phyloP scores from a whole-genome alignment of 1,140 invertebrate species.

The Oreohelix idahoensis region DNA sequence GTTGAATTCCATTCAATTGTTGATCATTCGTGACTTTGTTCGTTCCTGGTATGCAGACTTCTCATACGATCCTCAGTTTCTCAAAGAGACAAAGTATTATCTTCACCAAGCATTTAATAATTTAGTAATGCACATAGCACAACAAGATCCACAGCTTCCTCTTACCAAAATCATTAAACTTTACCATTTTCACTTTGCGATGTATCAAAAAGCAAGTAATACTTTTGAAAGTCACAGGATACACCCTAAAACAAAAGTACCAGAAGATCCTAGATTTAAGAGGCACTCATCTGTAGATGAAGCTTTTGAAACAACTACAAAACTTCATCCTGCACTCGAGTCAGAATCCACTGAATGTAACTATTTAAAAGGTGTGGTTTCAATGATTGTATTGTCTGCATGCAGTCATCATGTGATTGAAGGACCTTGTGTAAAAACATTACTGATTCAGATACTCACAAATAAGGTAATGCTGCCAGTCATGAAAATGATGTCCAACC shows the following conservation, averaged over 20 bases:
- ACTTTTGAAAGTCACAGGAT: slow-evolving; percentile 44
- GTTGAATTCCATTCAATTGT: slow-evolving; percentile 48
- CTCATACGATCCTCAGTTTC: slow-evolving; percentile 41
- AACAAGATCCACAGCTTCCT: slow-evolving; percentile 37
- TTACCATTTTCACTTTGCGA: slow-evolving; percentile 50
- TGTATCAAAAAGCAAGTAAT: slow-evolving; percentile 43
- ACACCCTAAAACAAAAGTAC: slow-evolving; percentile 24
- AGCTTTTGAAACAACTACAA: slow-evolving; percentile 51
- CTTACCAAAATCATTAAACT: slow-evolving; percentile 42
- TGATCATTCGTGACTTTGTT: slow-evolving; percentile 54
- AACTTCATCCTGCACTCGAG: slow-evolving; percentile 50
- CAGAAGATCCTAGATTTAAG: slow-evolving; percentile 4
- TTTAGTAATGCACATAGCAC: slow-evolving; percentile 36
- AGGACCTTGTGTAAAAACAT: slow-evolving; percentile 39
- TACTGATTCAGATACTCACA: slow-evolving; percentile 55
- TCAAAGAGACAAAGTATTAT: slow-evolving; percentile 46
- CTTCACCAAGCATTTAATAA: slow-evolving; percentile 41
- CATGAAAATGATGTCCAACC: slow-evolving; percentile 48
- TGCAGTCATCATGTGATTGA: slow-evolving; percentile 41
- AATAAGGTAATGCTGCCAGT: slow-evolving; percentile 50
- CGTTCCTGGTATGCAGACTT: slow-evolving; percentile 52
- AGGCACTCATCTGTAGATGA: slow-evolving; percentile 48
- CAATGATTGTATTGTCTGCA: slow-evolving; percentile 45
- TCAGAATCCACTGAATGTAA: slow-evolving; percentile 42
- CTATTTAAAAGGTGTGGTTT: slow-evolving; percentile 47